Percentiles rank a stretch among this genome's conserved stretches.
Evolutionary conservation across 2,888 invertebrate genomes (phyloP).

Genomic region (Caenorhabditis japonica): DNA sequence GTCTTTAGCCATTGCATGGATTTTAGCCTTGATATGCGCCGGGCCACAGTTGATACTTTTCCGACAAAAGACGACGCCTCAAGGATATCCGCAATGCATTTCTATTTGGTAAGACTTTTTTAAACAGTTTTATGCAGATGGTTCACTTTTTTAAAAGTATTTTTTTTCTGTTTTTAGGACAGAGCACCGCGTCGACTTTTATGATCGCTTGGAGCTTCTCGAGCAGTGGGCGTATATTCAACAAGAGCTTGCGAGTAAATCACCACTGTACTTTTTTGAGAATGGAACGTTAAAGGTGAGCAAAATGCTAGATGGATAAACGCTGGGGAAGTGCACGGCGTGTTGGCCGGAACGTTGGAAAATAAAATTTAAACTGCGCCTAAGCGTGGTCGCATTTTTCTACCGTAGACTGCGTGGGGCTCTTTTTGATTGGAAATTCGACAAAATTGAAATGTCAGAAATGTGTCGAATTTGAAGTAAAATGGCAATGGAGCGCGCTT

Average conservation of each 20-base stretch:
- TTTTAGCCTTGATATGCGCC: conserved; percentile 62
- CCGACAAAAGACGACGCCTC: conserved; percentile 35
- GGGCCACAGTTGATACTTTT: conserved; percentile 63
- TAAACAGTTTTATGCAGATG: background rate
- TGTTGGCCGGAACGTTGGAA: no score
- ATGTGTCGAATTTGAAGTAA: no score
- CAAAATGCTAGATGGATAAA: no score
- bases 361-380: no score
- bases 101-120: conserved; percentile 54
- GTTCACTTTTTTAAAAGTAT: background rate
- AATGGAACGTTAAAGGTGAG: conserved; percentile 48
- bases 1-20: conserved; percentile 58
- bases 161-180: conserved; percentile 25
- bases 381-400: no score
- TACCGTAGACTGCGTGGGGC: no score
- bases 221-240: conserved; percentile 24
- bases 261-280: conserved; percentile 27
- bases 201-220: conserved; percentile 29
- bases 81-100: conserved; percentile 62
- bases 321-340: no score
- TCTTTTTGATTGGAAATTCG: no score
- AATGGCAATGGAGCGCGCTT: no score
- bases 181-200: conserved; percentile 39
- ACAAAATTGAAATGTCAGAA: no score
- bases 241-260: conserved; percentile 23